Percentiles rank a stretch among this genome's conserved stretches.
Evolutionary conservation across 2,113 vertebrate species (phyloP).

Genomic region (Atherinomorus stipes): DNA sequence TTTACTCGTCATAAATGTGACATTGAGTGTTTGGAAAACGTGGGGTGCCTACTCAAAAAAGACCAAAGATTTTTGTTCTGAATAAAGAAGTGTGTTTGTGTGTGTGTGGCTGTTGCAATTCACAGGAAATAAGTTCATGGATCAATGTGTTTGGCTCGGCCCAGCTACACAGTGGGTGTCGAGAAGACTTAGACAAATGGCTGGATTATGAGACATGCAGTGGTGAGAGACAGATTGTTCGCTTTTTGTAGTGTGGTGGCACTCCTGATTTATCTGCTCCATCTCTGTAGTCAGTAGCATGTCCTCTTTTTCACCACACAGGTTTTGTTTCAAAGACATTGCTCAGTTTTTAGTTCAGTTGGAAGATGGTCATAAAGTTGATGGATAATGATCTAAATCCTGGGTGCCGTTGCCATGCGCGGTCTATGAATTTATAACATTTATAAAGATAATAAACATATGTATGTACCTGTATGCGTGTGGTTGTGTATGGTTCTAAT

Average conservation of each 20-base stretch:
- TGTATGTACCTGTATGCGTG: too few relatives aligned
- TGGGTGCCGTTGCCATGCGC: conserved; percentile 24
- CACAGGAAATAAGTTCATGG: conserved; percentile 64
- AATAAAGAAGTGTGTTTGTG: conserved; percentile 62
- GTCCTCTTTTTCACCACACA: conserved; percentile 31
- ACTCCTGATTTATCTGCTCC: conserved; percentile 50
- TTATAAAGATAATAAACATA: too few relatives aligned
- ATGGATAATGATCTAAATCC: conserved; percentile 29
- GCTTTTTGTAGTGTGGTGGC: conserved; percentile 15
- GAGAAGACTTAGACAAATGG: conserved; percentile 69
- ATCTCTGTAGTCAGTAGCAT: conserved; percentile 43
- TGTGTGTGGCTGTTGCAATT: conserved; percentile 42
- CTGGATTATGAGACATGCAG: conserved; percentile 63
- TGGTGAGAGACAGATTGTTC: conserved; percentile 58
- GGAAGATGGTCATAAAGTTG: conserved; percentile 8
- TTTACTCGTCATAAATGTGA: conserved; percentile 33
- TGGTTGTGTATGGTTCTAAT: too few relatives aligned
- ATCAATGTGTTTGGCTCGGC: conserved; percentile 75
- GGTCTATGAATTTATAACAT: too few relatives aligned
- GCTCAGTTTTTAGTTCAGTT: conserved; percentile 18
- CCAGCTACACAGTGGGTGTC: conserved; percentile 64
- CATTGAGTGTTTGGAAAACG: conserved; percentile 39
- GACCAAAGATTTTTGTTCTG: conserved; percentile 30
- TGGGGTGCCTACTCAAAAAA: conserved; percentile 52
- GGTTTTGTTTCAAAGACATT: conserved; percentile 41